Evolutionary conservation across 2,797 vertebrate species (phyloP).

Genomic region (Phoxinus dragarum): DNA sequence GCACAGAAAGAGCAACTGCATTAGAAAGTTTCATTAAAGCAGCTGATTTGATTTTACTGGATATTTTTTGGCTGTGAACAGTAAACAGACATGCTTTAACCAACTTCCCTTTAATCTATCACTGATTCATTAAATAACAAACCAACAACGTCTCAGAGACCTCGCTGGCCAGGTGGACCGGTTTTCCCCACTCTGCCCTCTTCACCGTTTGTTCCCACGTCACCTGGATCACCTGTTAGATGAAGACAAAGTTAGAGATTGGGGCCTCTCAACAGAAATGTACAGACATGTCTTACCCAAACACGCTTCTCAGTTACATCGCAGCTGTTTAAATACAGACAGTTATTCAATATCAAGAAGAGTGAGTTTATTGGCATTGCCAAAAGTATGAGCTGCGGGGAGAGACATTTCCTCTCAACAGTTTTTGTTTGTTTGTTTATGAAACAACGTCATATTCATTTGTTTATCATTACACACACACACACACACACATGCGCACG

Average conservation of each 20-base stretch:
- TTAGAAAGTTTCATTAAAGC: neutral
- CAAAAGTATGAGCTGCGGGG: conserved; percentile 57
- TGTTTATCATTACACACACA: too few species aligned
- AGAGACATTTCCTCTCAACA: conserved; percentile 68
- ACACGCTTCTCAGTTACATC: conserved; percentile 70
- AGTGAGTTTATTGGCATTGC: conserved; percentile 57
- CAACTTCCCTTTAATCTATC: conserved; percentile 53
- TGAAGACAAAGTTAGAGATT: conserved; percentile 41
- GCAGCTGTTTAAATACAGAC: conserved; percentile 78
- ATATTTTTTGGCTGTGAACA: conserved; percentile 21
- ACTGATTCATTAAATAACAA: conserved; percentile 48
- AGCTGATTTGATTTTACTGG: conserved; percentile 8
- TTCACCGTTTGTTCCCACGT: conserved; percentile 87
- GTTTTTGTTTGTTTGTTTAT: neutral
- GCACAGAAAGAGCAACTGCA: neutral
- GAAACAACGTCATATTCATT: neutral
- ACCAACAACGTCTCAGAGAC: conserved; percentile 69
- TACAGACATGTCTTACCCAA: conserved; percentile 68
- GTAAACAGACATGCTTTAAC: conserved; percentile 14
- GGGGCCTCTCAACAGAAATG: conserved; percentile 3
- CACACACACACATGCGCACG: too few species aligned
- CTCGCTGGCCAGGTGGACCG: conserved; percentile 87
- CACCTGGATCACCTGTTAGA: conserved; percentile 88
- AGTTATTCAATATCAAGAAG: conserved; percentile 44
- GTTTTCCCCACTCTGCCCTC: conserved; percentile 90